Base-by-base conservation (phyloP, 1,140 invertebrate species). In the Temnothorax nylanderi region DNA sequence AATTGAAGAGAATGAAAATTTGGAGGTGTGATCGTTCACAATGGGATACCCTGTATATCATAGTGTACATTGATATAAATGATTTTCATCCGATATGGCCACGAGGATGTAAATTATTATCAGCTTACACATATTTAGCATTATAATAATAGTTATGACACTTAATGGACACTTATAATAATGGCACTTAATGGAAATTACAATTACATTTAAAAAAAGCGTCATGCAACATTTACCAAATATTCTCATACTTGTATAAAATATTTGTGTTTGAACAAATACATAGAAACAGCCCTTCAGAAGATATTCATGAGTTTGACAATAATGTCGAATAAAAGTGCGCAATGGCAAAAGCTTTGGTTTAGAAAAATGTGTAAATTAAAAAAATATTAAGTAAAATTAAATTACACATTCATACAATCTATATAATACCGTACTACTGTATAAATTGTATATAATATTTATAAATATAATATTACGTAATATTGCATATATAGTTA, bases 141-240 rank as follows among this genome's bases (percentile, higher is more conserved):
- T 34, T 47, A 80, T 21, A 11, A 37, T 8, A 26, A 76, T 34
- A 26, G 11, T 85, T 78, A 77, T 21, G 47, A 86, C n/a, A 62
- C 4, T 86, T 26, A 26, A 26, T 26, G 26, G 26, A 26, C 26
- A 26, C 26, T 26, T 26, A 26, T 26, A 26, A 26, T 26, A 26
- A 26, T 26, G 26, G 1, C 26, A 26, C 26, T 26, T 69, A 11
- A 44, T n/a, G 32, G 2, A 67, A 85, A 26, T 26, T 26, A 26
- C 44, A 18, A 85, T 86, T 84, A 58, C 88, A 92, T 26, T 26
- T 26, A 26, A 26, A 26, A 26, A 88, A 93, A 91, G 91, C 88
- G 77, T 62, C 93, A 93, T 93, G 92, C 92, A 93, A 92, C 86
- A 92, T 75, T 87, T 89, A 87, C 85, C 76, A 74, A 41, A 78